These are phyloP conservation scores for Ctenodactylus gundi DNA, from an alignment of 2,113 vertebrate species.

Conservation along the genomic window DNA sequence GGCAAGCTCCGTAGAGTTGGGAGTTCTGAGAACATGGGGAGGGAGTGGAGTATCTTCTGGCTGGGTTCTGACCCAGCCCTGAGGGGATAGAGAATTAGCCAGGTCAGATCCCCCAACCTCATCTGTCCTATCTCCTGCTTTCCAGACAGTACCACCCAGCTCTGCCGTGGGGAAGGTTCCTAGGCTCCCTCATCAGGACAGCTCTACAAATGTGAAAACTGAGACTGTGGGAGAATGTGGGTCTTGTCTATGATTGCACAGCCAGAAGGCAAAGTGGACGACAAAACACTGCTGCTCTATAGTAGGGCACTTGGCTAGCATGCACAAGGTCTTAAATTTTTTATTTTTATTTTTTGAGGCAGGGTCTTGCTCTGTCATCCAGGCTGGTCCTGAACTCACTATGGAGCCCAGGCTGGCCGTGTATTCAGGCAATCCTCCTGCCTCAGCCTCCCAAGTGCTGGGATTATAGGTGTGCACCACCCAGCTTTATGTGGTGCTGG, in stretches of 20 bases:
- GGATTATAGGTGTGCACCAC: too few relatives aligned
- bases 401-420: too few relatives aligned
- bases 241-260: background rate
- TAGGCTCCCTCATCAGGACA: background rate
- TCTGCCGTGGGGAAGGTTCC: background rate
- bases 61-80: background rate
- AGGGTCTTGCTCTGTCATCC: too few relatives aligned
- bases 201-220: background rate
- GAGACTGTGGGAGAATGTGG: background rate
- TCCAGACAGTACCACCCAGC: background rate
- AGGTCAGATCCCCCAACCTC: background rate
- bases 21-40: conserved; percentile 21
- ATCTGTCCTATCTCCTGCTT: background rate
- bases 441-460: too few relatives aligned
- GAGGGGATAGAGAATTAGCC: background rate
- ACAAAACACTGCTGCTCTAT: too few relatives aligned
- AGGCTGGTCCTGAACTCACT: too few relatives aligned
- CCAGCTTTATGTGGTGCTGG: too few relatives aligned
- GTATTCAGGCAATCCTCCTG: too few relatives aligned
- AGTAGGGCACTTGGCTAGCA: too few relatives aligned
- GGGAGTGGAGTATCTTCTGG: background rate
- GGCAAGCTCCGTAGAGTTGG: background rate
- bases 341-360: too few relatives aligned
- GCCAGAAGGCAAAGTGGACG: background rate
- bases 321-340: too few relatives aligned